A percentile compares a stretch with the other conserved stretches of the same genome.
Evolutionary conservation across 2,797 vertebrate species (phyloP).

Genomic region (Anguilla megastoma): DNA sequence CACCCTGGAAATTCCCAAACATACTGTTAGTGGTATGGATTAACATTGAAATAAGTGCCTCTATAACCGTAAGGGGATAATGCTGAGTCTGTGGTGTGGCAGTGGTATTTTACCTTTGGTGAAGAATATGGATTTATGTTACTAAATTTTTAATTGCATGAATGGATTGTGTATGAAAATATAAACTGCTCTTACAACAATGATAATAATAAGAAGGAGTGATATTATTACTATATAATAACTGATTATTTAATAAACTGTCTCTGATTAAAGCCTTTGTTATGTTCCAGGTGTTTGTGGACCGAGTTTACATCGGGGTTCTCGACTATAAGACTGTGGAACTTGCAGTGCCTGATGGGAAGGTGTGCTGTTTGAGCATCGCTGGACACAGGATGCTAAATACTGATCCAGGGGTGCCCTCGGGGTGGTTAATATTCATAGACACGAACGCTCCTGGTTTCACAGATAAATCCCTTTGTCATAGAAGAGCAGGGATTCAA

Average conservation of each 20-base stretch:
- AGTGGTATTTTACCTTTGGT: background rate
- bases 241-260: background rate
- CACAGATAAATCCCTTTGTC: slow-evolving; percentile 45
- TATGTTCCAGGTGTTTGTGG: slow-evolving; percentile 82
- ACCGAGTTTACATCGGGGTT: slow-evolving; percentile 75
- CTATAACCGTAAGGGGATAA: background rate
- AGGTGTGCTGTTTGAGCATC: slow-evolving; percentile 65
- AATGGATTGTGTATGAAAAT: background rate
- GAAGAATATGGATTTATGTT: background rate
- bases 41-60: background rate
- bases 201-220: background rate
- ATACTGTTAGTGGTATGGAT: background rate
- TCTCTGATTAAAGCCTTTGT: slow-evolving; percentile 5
- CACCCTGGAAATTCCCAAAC: background rate
- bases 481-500: slow-evolving; percentile 29
- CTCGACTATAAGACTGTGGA: slow-evolving; percentile 79
- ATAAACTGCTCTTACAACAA: background rate
- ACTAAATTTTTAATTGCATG: background rate
- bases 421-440: slow-evolving; percentile 51
- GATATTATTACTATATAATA: background rate
- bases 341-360: slow-evolving; percentile 72
- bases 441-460: slow-evolving; percentile 45
- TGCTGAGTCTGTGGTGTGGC: background rate
- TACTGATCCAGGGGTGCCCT: background rate
- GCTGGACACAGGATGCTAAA: background rate